Percentiles rank a stretch among this genome's conserved stretches.
phyloP scores from a whole-genome alignment of 1,140 invertebrate species.

The Xylocopa sonorina region DNA sequence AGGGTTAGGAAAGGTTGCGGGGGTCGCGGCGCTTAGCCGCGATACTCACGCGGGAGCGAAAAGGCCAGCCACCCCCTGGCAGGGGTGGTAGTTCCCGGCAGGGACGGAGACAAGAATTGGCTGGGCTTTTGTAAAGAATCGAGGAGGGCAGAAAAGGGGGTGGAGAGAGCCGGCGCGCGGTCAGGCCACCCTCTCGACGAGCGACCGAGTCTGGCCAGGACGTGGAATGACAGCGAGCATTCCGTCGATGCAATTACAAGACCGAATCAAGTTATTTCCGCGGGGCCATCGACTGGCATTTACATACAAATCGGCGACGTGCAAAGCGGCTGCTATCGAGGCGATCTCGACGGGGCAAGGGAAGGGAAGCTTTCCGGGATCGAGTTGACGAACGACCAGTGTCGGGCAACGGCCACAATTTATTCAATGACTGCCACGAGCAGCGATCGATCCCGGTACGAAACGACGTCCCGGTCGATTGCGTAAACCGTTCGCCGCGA shows the following conservation, averaged over 20 bases:
- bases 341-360: conserved; percentile 28
- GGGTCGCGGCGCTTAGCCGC: conserved; percentile 5
- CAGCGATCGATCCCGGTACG: conserved; percentile 48
- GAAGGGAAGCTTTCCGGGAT: not conserved
- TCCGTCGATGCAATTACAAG: conserved; percentile 49
- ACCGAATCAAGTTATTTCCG: conserved; percentile 60
- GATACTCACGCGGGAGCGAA: conserved; percentile 40
- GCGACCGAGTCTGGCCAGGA: not conserved
- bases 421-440: conserved; percentile 56
- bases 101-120: conserved; percentile 39
- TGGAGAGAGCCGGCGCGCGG: not conserved
- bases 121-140: conserved; percentile 30
- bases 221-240: not conserved
- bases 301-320: conserved; percentile 64
- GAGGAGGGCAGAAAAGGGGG: conserved; percentile 10
- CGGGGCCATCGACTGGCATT: conserved; percentile 53
- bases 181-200: not conserved
- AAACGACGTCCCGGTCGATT: not conserved
- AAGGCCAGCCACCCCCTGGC: conserved; percentile 3
- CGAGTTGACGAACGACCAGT: conserved; percentile 54
- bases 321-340: conserved; percentile 50
- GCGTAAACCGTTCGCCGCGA: conserved; percentile 15
- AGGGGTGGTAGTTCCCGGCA: not conserved
- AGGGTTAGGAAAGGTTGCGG: conserved; percentile 42
- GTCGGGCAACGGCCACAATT: conserved; percentile 48